Evolutionary conservation across 2,113 vertebrate species (phyloP), one percentile per base, ranked within the genome.

Genomic region (Blennius ocellaris): DNA sequence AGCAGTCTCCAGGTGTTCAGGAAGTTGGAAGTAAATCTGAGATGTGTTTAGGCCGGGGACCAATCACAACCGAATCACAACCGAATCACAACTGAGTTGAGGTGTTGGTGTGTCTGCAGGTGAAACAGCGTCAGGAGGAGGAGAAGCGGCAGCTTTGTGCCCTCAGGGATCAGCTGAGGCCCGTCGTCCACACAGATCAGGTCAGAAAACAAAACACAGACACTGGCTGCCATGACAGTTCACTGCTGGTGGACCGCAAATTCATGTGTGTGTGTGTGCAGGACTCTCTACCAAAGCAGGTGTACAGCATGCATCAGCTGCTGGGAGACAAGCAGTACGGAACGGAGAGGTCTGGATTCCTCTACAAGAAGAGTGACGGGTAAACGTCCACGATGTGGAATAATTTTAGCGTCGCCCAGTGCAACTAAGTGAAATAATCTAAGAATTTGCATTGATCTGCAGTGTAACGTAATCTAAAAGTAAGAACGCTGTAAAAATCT

Each of bases 311-410:
- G 90, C 87, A 91, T 69, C 90, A 89, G 85, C 77, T 90, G 69
- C 76, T 91, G 36, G 90, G 90, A 73, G 90, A 91, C 63, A 88
- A 87, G 80, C 87, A 90, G 30, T 90, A 85, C 1, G 90, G 90
- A 7, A 90, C 87, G 4, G 90, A 91, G 50, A 78, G 84, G 30
- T 12, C 75, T 0, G 90, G 87, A 17, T 88, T 90, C 53, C 86
- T 91, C 45, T 91, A 91, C 74, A 91, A 91, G 81, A 91, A 91
- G 81, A 91, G 90, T 8, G 90, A 91, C 0, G 90, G 90, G 90
- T 91, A 79, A 64, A 12, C 5, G 0, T 16, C 14, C 12, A 49
- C 44, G 10, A 30, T 30, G 21, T 30, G 21, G 21, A 30, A 2
- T 2, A 2, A 4, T 30, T 30, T 30, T 2, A 30, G 4, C 4